These are phyloP conservation scores for Pocota personata DNA, from an alignment of 2,888 invertebrate genomes.

Conservation along the genomic window DNA sequence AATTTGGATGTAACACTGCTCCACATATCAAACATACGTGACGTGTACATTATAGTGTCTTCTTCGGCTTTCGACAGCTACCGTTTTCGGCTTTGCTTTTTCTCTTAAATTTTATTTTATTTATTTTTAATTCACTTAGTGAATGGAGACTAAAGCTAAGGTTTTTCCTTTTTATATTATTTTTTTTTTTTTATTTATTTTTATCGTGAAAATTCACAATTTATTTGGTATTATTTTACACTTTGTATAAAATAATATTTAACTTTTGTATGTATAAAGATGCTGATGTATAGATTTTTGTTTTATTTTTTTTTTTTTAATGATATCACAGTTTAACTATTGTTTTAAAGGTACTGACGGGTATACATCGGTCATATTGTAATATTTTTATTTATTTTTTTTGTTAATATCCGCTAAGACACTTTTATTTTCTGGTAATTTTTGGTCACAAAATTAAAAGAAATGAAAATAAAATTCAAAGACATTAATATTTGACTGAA, in stretches of 20 bases:
- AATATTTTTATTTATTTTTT: neutral
- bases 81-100: conserved; percentile 4
- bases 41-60: conserved; percentile 82
- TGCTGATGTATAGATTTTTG: conserved; percentile 59
- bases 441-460: conserved; percentile 18
- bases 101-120: conserved; percentile 12
- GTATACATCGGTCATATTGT: conserved; percentile 65
- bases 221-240: conserved; percentile 46
- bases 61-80: conserved; percentile 49
- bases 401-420: conserved; percentile 60
- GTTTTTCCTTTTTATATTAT: conserved; percentile 43
- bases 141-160: conserved; percentile 45
- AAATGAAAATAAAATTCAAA: conserved; percentile 12
- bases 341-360: conserved; percentile 69
- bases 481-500: neutral
- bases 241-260: conserved; percentile 65
- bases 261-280: conserved; percentile 50
- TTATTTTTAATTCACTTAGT: conserved; percentile 50
- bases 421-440: conserved; percentile 40
- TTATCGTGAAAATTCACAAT: conserved; percentile 75
- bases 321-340: conserved; percentile 71
- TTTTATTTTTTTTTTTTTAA: conserved; percentile 28
- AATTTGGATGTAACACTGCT: conserved; percentile 83
- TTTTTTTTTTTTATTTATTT: conserved; percentile 24
- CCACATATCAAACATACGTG: conserved; percentile 84